Evolutionary conservation across 2,888 invertebrate species (phyloP).

Genomic region (Drosophila meridionalis): DNA sequence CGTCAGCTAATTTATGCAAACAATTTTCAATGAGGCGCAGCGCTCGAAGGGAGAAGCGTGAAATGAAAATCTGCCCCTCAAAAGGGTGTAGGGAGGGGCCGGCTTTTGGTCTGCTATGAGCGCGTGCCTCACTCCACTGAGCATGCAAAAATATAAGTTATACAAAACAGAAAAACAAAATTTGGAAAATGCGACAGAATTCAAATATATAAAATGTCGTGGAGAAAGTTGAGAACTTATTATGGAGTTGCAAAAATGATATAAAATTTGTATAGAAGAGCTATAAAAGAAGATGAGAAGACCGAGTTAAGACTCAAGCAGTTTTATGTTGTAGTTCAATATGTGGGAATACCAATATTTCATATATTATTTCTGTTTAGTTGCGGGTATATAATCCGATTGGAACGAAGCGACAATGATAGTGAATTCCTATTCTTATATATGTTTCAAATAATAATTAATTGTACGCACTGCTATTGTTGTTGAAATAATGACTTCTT

Average conservation of each 20-base stretch:
- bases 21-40: slow-evolving; percentile 66
- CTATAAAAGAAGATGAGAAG: neutral
- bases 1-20: slow-evolving; percentile 72
- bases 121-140: slow-evolving; percentile 36
- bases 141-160: slow-evolving; percentile 46
- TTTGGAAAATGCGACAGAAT: slow-evolving; percentile 31
- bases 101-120: slow-evolving; percentile 17
- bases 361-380: no score
- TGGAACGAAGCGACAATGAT: neutral
- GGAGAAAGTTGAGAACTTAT: slow-evolving; percentile 31
- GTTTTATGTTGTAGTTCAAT: neutral
- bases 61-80: slow-evolving; percentile 27
- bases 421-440: slow-evolving; percentile 25
- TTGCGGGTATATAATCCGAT: no score
- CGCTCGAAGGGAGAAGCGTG: slow-evolving; percentile 19
- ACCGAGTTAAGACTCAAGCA: neutral
- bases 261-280: neutral
- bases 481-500: slow-evolving; percentile 11
- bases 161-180: slow-evolving; percentile 18
- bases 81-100: neutral
- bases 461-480: slow-evolving; percentile 36
- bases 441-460: slow-evolving; percentile 31
- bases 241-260: slow-evolving; percentile 27
- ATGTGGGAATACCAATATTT: neutral
- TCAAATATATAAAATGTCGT: slow-evolving; percentile 35